Evolutionary conservation across 2,888 invertebrate genomes (phyloP).

Genomic region (Phania funesta): DNA sequence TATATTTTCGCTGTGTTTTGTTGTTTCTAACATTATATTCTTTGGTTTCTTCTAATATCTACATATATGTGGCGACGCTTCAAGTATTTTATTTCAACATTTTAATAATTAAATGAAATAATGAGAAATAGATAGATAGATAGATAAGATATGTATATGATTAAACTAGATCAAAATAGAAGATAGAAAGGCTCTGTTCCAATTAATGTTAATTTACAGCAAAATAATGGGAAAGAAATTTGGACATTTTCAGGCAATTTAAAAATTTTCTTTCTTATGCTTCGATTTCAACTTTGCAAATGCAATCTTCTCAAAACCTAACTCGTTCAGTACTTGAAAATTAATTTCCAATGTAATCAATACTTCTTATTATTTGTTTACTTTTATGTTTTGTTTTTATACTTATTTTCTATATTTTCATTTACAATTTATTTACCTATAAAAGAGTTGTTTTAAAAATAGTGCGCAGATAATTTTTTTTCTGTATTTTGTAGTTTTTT

Average conservation of each 20-base stretch:
- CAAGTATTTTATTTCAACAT: slow-evolving; percentile 1
- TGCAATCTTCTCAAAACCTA: no score
- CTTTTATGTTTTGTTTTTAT: slow-evolving; percentile 27
- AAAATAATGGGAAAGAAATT: not conserved
- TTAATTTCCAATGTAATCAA: no score
- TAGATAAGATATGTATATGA: not conserved
- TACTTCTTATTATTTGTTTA: no score
- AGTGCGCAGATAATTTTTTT: slow-evolving; percentile 75
- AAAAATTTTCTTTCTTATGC: no score
- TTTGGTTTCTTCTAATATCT: not conserved
- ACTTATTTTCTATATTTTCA: slow-evolving; percentile 3
- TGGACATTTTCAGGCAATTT: not conserved
- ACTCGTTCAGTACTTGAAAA: no score
- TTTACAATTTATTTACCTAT: slow-evolving; percentile 7
- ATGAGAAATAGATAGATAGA: not conserved
- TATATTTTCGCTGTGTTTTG: not conserved
- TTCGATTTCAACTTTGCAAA: no score
- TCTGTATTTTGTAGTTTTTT: slow-evolving; percentile 27
- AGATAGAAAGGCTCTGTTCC: slow-evolving; percentile 12
- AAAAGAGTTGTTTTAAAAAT: slow-evolving; percentile 73
- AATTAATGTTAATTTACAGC: slow-evolving; percentile 17
- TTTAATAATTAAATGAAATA: slow-evolving; percentile 5
- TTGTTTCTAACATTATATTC: not conserved
- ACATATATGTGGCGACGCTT: not conserved
- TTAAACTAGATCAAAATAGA: not conserved